Evolutionary conservation across 1,140 invertebrate genomes (phyloP), one percentile per base, ranked within the genome.

Genomic region (Drosophila aff.): DNA sequence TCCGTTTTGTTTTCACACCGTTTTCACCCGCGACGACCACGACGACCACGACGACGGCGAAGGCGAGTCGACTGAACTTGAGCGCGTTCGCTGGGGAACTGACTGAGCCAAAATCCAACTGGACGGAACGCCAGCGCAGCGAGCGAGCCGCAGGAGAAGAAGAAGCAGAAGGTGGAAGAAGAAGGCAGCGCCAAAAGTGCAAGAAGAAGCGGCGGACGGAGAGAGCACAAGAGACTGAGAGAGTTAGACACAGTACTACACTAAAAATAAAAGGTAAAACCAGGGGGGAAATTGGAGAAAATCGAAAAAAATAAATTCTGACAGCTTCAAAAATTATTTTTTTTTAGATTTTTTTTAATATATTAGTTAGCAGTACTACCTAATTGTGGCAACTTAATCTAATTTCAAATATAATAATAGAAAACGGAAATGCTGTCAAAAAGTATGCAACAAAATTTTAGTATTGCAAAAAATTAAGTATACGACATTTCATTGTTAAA

Each of bases 1-100:
- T 52, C 49, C n/a, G 49, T 52, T 57, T 53, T 60, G 23, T 44
- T 61, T 61, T 36, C n/a, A 50, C 53, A 47, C 57, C 64, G 55
- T 65, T 74, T 81, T 64, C 44, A 55, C 47, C 61, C 61, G 40
- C 43, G 41, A 61, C 64, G 49, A 31, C 72, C 79, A 41, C 74
- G 78, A 31, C 64, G 49, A 31, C 72, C 79, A 41, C 74, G 78
- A 31, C 53, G 33, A 40, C 53, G 36, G 36, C 53, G 33, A 16
- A 23, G 52, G 52, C 52, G 28, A 36, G 8, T 26, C 61, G 40
- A 64, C 84, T 72, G 76, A 78, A 81, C 81, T 75, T 69, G 53
- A 76, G 80, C 77, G 81, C 81, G 69, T 63, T 90, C 74, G 73
- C 59, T 57, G 52, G 87, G 73, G 73, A 81, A 87, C 81, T 84